phyloP scores from a whole-genome alignment of 2,113 vertebrate species.

The Gobiocypris rarus region DNA sequence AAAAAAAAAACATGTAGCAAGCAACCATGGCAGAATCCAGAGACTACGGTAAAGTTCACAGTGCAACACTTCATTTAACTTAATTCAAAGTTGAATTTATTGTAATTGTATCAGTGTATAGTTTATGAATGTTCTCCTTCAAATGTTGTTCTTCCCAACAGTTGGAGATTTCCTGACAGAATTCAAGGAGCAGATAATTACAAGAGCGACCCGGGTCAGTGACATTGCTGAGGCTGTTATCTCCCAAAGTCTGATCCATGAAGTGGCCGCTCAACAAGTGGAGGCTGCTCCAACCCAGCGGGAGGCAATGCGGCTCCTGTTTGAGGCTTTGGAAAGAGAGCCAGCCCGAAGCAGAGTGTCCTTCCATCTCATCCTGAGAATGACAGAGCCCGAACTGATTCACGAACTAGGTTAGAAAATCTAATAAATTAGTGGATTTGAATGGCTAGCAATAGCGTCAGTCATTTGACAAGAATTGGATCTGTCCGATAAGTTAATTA shows the following conservation, averaged over 20 bases:
- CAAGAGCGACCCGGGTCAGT: slow-evolving; percentile 35
- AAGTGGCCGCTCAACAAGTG: slow-evolving; percentile 34
- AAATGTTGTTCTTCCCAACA: slow-evolving; percentile 32
- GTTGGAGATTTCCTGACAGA: slow-evolving; percentile 61
- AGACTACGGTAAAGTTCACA: slow-evolving; percentile 56
- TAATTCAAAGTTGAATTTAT: neutral
- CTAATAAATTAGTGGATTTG: neutral
- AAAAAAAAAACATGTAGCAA: neutral
- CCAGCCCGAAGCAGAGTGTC: slow-evolving; percentile 48
- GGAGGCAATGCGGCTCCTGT: slow-evolving; percentile 59
- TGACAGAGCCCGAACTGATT: slow-evolving; percentile 57
- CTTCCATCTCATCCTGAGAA: slow-evolving; percentile 60
- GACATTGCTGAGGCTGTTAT: slow-evolving; percentile 56
- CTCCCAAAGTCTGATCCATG: slow-evolving; percentile 59
- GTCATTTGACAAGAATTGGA: neutral
- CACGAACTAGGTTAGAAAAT: slow-evolving; percentile 57
- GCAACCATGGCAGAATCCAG: slow-evolving; percentile 59
- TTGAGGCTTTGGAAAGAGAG: slow-evolving; percentile 57
- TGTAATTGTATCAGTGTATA: neutral
- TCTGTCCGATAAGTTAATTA: neutral
- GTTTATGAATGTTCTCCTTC: neutral
- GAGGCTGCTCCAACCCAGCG: slow-evolving; percentile 45
- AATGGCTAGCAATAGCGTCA: neutral
- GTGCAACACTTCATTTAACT: neutral
- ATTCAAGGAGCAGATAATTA: slow-evolving; percentile 62